Conservation (phyloP, 2,113 vertebrate species). For the Oncorhynchus nerka region DNA sequence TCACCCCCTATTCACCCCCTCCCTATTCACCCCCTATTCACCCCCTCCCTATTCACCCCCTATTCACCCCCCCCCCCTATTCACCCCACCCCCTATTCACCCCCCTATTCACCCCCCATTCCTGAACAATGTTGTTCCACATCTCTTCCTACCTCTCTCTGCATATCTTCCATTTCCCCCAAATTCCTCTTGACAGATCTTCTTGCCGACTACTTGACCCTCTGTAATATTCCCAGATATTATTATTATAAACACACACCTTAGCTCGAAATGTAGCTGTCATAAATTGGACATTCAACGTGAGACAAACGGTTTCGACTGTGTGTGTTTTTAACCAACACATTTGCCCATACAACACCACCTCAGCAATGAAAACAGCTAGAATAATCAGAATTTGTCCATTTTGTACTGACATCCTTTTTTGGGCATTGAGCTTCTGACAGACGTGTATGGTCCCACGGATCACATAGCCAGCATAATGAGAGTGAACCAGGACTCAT, state of each 20-base stretch:
- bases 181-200: slow-evolving; percentile 6
- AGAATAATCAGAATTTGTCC: slow-evolving; percentile 37
- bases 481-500: slow-evolving; percentile 20
- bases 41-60: not conserved
- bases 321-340: not conserved
- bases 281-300: not conserved
- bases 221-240: not conserved
- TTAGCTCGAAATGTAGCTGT: slow-evolving; percentile 3
- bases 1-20: not conserved
- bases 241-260: not conserved
- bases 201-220: not conserved
- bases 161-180: too few species aligned
- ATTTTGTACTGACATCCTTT: slow-evolving; percentile 47
- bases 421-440: slow-evolving; percentile 52
- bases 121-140: slow-evolving; percentile 5
- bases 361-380: slow-evolving; percentile 30
- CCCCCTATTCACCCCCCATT: not conserved
- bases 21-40: too few species aligned
- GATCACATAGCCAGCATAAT: slow-evolving; percentile 25
- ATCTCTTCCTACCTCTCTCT: not conserved
- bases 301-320: not conserved
- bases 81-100: slow-evolving; percentile 15
- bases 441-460: slow-evolving; percentile 1
- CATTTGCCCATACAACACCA: slow-evolving; percentile 2
- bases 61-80: too few species aligned